Percentiles rank a stretch among this genome's conserved stretches.
phyloP scores from a whole-genome alignment of 2,888 invertebrate genomes.

The Abrostola triplasia region DNA sequence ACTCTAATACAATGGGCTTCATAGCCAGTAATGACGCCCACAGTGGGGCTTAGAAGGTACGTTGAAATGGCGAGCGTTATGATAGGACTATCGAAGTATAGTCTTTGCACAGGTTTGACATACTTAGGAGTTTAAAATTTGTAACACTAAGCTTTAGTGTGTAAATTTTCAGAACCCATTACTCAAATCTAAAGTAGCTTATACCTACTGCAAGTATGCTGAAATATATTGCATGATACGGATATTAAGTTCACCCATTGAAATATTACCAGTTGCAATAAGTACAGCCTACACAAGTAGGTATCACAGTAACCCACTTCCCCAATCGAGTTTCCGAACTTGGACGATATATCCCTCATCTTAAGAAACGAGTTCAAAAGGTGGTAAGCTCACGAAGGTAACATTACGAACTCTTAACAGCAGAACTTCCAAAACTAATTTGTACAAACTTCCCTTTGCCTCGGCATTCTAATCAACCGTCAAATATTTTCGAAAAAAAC shows the following conservation, averaged over 20 bases:
- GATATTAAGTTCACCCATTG: neutral
- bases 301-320: slow-evolving; percentile 23
- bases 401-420: slow-evolving; percentile 39
- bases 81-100: too few relatives aligned
- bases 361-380: slow-evolving; percentile 21
- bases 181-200: neutral
- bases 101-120: too few relatives aligned
- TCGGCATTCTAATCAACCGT: slow-evolving; percentile 61
- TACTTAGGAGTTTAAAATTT: too few relatives aligned
- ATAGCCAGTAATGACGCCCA: too few relatives aligned
- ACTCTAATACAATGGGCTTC: too few relatives aligned
- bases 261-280: neutral
- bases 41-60: too few relatives aligned
- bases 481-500: slow-evolving; percentile 65
- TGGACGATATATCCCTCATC: slow-evolving; percentile 31
- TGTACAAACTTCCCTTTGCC: slow-evolving; percentile 39
- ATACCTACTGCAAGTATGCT: too few relatives aligned
- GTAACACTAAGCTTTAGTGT: too few relatives aligned
- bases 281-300: slow-evolving; percentile 3
- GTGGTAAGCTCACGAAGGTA: slow-evolving; percentile 24
- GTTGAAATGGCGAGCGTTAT: too few relatives aligned
- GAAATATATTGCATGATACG: neutral
- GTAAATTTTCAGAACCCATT: too few relatives aligned
- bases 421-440: slow-evolving; percentile 53
- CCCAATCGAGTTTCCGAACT: slow-evolving; percentile 32